phyloP scores from a whole-genome alignment of 2,113 vertebrate genomes.

The Coregonus clupeaformis region DNA sequence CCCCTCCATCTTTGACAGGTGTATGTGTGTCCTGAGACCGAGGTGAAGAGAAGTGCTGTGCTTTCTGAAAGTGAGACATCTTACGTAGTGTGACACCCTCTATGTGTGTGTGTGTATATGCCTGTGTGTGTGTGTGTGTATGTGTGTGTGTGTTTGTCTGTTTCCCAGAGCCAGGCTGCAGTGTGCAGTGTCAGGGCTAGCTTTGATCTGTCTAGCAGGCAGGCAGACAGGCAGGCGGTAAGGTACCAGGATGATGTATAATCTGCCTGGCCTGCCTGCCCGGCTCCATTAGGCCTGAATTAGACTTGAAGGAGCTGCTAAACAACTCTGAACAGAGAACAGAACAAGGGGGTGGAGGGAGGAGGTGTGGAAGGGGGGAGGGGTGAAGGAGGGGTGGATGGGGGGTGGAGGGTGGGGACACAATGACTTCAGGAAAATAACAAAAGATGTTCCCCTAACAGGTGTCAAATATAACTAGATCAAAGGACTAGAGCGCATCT shows the following conservation, averaged over 20 bases:
- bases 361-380: too few species aligned
- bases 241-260: conserved; percentile 31
- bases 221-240: not conserved
- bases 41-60: not conserved
- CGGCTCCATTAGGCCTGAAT: conserved; percentile 30
- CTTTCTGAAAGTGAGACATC: too few species aligned
- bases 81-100: too few species aligned
- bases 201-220: conserved; percentile 35
- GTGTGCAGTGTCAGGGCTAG: conserved; percentile 20
- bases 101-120: not conserved
- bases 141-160: conserved; percentile 22
- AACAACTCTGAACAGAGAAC: not conserved
- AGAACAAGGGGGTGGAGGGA: not conserved
- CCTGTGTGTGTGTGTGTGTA: conserved; percentile 4
- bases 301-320: conserved; percentile 16
- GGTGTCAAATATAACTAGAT: conserved; percentile 35
- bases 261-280: conserved; percentile 21
- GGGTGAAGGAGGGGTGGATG: too few species aligned
- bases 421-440: conserved; percentile 24
- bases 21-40: not conserved
- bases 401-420: not conserved
- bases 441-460: conserved; percentile 25
- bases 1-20: not conserved
- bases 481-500: conserved; percentile 16
- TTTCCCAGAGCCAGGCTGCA: conserved; percentile 12